Conservation (phyloP, 2,797 vertebrate genomes). For the Rhinella marina region DNA sequence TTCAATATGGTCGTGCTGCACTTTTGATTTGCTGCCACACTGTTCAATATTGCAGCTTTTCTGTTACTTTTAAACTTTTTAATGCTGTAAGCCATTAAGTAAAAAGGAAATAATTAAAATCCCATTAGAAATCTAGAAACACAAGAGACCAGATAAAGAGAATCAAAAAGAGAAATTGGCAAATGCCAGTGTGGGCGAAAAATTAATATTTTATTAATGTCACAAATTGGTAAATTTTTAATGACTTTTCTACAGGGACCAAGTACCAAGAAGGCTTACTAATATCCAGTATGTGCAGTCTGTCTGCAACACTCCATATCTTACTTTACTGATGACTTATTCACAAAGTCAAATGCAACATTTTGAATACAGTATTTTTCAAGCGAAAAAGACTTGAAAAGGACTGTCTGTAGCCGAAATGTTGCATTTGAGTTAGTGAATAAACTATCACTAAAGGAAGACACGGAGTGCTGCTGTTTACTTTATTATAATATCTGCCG, state of each 20-base stretch:
- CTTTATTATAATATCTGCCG: too few relatives aligned
- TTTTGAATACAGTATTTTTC: too few relatives aligned
- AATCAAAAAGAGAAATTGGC: conserved; percentile 55
- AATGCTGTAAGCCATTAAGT: conserved; percentile 52
- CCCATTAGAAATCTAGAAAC: conserved; percentile 42
- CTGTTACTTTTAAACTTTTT: conserved; percentile 23
- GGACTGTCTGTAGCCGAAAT: too few relatives aligned
- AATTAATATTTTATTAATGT: conserved; percentile 61
- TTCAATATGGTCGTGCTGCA: conserved; percentile 13
- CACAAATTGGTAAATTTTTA: conserved; percentile 54
- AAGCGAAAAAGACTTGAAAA: too few relatives aligned
- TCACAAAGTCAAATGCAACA: too few relatives aligned
- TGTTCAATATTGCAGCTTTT: conserved; percentile 36
- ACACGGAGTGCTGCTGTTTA: too few relatives aligned
- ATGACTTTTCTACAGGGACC: conserved; percentile 34
- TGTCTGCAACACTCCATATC: too few relatives aligned
- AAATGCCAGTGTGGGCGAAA: conserved; percentile 14
- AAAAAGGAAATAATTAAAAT: conserved; percentile 47
- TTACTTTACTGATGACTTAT: too few relatives aligned
- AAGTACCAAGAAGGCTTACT: not conserved
- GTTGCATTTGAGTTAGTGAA: too few relatives aligned
- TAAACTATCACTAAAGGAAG: too few relatives aligned
- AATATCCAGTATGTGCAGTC: not conserved
- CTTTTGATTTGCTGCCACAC: conserved; percentile 37
- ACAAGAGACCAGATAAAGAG: conserved; percentile 41